A percentile compares a stretch with the other conserved stretches of the same genome.
These are phyloP conservation scores for Leptodactylus fallax DNA, from an alignment of 2,797 vertebrate genomes.

Conservation along the genomic window DNA sequence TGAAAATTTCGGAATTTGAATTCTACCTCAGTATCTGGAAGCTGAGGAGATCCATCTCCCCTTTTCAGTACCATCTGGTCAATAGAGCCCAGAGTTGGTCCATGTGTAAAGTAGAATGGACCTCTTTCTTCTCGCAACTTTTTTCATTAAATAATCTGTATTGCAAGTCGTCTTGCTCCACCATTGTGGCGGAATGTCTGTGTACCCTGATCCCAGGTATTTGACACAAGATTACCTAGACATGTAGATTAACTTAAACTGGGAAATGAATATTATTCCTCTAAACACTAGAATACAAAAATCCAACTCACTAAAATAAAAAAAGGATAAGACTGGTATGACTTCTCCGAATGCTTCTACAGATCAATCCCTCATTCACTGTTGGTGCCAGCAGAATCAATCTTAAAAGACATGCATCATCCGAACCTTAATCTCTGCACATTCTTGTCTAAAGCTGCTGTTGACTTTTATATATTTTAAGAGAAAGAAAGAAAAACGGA, in stretches of 20 bases:
- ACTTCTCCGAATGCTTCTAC: conserved; percentile 51
- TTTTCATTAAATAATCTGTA: too few species aligned
- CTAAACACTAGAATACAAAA: conserved; percentile 18
- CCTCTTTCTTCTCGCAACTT: neutral
- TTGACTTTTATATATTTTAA: conserved; percentile 57
- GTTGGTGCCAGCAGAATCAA: conserved; percentile 54
- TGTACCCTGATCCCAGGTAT: neutral
- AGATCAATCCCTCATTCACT: conserved; percentile 55
- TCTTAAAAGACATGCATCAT: conserved; percentile 53
- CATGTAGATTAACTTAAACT: neutral
- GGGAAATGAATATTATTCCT: neutral
- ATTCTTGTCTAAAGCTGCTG: conserved; percentile 60
- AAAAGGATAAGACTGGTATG: conserved; percentile 45
- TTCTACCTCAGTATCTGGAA: neutral
- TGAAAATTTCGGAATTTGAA: neutral
- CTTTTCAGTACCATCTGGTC: neutral
- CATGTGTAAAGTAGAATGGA: neutral
- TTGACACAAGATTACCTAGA: neutral
- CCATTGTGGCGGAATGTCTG: neutral
- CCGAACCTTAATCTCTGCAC: conserved; percentile 59
- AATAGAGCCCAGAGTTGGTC: neutral
- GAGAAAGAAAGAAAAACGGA: conserved; percentile 45
- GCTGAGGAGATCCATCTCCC: neutral
- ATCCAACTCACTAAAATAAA: conserved; percentile 31
- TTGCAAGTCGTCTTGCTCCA: neutral